Evolutionary conservation across 1,140 invertebrate genomes (phyloP).

Genomic region (Neodiprion fabricii): DNA sequence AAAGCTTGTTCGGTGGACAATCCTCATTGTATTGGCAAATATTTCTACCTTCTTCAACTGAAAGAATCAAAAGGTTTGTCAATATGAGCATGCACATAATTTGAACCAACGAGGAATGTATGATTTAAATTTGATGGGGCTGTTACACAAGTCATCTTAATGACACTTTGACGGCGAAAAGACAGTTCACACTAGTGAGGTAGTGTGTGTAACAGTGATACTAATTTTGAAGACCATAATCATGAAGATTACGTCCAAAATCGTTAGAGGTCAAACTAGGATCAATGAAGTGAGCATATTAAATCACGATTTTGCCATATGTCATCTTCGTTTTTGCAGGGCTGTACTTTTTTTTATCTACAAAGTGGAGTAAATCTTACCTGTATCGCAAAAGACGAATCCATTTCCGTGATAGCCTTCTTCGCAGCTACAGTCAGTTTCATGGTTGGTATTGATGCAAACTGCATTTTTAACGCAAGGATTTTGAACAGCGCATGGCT

Average conservation of each 20-base stretch:
- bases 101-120: background rate
- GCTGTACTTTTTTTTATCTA: background rate
- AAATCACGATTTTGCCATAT: no score
- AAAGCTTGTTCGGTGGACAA: slow-evolving; percentile 81
- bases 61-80: slow-evolving; percentile 37
- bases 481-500: slow-evolving; percentile 81
- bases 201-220: no score
- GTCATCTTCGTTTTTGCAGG: background rate
- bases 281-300: no score
- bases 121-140: background rate
- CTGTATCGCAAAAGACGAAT: slow-evolving; percentile 77
- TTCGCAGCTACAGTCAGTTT: slow-evolving; percentile 82
- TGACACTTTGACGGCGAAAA: no score
- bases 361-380: slow-evolving; percentile 60
- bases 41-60: slow-evolving; percentile 70
- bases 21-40: slow-evolving; percentile 91
- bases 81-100: background rate
- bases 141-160: background rate
- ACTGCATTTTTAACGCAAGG: slow-evolving; percentile 84
- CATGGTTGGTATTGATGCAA: slow-evolving; percentile 88
- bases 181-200: no score
- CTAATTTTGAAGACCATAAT: no score
- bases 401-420: slow-evolving; percentile 88
- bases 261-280: no score
- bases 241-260: no score